Evolutionary conservation across 2,797 vertebrate species (phyloP), one percentile per base, ranked within the genome.

Genomic region (Rhinella marina): DNA sequence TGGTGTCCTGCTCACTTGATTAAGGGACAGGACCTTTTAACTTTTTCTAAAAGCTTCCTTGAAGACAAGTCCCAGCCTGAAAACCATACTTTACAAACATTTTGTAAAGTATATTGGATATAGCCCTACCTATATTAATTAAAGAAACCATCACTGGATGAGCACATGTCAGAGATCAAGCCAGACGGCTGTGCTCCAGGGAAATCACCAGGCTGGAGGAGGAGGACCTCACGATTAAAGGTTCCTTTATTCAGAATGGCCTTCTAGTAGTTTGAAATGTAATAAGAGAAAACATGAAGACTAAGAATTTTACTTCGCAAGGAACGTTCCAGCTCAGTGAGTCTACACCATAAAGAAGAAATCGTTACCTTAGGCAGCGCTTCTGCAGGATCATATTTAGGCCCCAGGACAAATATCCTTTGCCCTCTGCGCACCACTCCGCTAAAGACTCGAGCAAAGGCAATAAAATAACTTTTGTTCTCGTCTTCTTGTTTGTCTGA

Each of bases 391-490:
- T 98, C 96, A 59, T 98, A 99, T 91, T 99, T 99, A 83, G 98
- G 98, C 89, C 98, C 97, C 64, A 99, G 93, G 75, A 99, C 96
- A 90, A 98, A 98, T 70, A 98, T 94, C 73, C 89, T 96, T 89
- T 96, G 96, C 27, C 98, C 97, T 92, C 88, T 96, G 91, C 90
- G 94, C 17, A 95, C 94, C 61, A 95, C 88, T 0, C 98, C 98
- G 10, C 98, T 99, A 94, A 97, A 99, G 19, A 99, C 96, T 16
- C 98, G 94, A 0, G 98, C 98, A 66, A 99, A 99, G 0, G 98
- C 98, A 77, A 99, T 90, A 25, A 99, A 99, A 83, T 93, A 91
- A 80, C 97, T 96, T 72, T 93, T 97, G 80, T 61, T 88, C 17
- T 94, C 92, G 10, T 92, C 93, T 80, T 95, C 95, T 56, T 86